Percentiles rank a stretch among this genome's conserved stretches.
Conservation (phyloP, 2,113 vertebrate genomes). For the Nicator chloris region DNA sequence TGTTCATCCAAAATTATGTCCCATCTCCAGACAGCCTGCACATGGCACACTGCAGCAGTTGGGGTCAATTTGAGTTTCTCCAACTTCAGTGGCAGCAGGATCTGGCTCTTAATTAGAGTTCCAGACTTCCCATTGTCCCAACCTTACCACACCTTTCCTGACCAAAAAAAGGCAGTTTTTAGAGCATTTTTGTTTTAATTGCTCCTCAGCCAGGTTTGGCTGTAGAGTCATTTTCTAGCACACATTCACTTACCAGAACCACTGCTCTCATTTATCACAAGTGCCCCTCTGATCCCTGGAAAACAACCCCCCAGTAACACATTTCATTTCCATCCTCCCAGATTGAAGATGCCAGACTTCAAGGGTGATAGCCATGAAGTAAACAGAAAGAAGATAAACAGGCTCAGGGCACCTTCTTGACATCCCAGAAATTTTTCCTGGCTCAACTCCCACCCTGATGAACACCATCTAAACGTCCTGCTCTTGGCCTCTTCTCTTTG, state of each 20-base stretch:
- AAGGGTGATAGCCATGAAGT: background rate
- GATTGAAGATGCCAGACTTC: background rate
- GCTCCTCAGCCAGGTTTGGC: background rate
- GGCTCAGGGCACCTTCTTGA: background rate
- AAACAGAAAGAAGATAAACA: background rate
- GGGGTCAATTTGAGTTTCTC: background rate
- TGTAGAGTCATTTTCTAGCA: background rate
- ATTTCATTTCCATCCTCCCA: background rate
- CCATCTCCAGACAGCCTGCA: background rate
- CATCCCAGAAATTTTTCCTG: background rate
- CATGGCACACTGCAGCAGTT: background rate
- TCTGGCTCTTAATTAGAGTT: background rate
- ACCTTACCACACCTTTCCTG: constrained; percentile 43
- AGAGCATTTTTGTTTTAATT: background rate
- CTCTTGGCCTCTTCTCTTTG: background rate
- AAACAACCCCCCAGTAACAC: background rate
- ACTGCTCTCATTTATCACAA: background rate
- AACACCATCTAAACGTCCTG: background rate
- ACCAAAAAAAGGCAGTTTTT: background rate
- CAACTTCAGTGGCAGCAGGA: background rate
- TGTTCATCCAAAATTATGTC: background rate
- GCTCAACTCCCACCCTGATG: background rate
- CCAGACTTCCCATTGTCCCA: background rate
- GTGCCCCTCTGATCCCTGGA: background rate
- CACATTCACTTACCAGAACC: background rate